Conservation (phyloP, 2,888 invertebrate genomes). For the Platycheirus albimanus region DNA sequence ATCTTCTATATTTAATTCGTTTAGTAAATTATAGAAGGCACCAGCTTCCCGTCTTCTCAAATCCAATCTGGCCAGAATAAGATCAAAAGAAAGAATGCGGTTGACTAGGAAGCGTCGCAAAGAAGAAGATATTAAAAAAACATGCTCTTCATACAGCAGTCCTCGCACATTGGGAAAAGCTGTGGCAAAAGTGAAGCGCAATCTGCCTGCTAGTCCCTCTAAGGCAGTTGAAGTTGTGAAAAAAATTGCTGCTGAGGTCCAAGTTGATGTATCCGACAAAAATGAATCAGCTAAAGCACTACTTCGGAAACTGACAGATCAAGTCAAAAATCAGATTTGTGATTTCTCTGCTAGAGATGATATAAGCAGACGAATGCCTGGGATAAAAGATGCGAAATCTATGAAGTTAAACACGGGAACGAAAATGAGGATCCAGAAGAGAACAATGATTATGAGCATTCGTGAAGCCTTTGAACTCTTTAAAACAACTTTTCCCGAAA, state of each 20-base stretch:
- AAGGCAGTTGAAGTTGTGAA: no score
- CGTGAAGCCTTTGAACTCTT: slow-evolving; percentile 38
- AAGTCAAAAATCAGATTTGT: slow-evolving; percentile 28
- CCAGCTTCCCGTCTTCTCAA: no score
- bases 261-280: slow-evolving; percentile 10
- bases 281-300: not conserved
- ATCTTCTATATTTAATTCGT: no score
- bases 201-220: not conserved
- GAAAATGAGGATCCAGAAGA: slow-evolving; percentile 27
- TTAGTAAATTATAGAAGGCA: no score
- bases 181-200: not conserved
- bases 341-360: slow-evolving; percentile 25
- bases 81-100: slow-evolving; percentile 23
- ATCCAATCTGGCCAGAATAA: not conserved
- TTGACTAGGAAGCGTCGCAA: not conserved
- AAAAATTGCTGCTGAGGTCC: not conserved
- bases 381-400: slow-evolving; percentile 33
- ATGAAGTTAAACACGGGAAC: slow-evolving; percentile 17
- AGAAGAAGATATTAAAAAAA: not conserved
- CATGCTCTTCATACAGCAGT: not conserved
- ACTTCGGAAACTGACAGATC: slow-evolving; percentile 14
- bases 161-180: slow-evolving; percentile 10
- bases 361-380: slow-evolving; percentile 31
- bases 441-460: slow-evolving; percentile 45
- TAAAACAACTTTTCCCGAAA: slow-evolving; percentile 22